phyloP scores from a whole-genome alignment of 2,888 invertebrate genomes.

The Meteorus cinctellus region DNA sequence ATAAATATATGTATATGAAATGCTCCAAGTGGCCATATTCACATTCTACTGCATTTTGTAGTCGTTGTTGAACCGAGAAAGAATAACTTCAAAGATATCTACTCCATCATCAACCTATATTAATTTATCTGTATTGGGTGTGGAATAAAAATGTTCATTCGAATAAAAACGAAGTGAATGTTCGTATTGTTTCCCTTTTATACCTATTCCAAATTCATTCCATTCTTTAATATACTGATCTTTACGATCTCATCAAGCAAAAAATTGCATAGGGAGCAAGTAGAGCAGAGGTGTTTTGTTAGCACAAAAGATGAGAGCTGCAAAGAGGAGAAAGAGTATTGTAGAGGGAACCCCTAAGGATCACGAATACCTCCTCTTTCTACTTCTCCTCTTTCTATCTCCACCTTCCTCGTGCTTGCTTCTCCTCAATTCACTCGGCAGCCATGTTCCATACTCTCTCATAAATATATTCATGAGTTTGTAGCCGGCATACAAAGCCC shows the following conservation, averaged over 20 bases:
- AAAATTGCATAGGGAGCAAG: conserved; percentile 24
- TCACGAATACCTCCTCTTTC: conserved; percentile 16
- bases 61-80: conserved; percentile 1
- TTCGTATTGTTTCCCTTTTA: neutral
- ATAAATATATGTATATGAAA: neutral
- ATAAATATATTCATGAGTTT: conserved; percentile 61
- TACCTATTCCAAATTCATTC: neutral
- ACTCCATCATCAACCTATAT: neutral
- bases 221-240: neutral
- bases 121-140: neutral
- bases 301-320: neutral
- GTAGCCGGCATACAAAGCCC: conserved; percentile 33
- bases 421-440: conserved; percentile 45
- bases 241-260: conserved; percentile 8
- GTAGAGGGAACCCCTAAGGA: conserved; percentile 11
- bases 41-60: conserved; percentile 14
- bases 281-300: conserved; percentile 27
- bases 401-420: conserved; percentile 19
- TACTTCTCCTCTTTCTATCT: neutral
- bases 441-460: conserved; percentile 56
- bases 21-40: neutral
- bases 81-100: neutral
- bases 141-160: neutral
- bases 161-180: neutral
- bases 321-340: neutral